Conservation (phyloP, 2,113 vertebrate genomes). For the Willisornis vidua region DNA sequence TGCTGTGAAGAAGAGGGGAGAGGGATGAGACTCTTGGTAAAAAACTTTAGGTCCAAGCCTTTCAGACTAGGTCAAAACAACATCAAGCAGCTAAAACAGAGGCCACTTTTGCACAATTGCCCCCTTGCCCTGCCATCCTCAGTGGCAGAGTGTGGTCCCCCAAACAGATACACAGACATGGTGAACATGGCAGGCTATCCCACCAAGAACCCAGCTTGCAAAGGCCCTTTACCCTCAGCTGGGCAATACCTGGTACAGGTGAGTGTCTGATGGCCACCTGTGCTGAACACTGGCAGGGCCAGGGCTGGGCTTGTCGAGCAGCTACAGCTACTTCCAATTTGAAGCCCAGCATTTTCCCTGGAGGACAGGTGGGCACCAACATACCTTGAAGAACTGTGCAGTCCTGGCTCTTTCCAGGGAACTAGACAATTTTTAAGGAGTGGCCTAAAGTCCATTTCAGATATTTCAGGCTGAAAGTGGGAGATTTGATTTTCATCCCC, state of each 20-base stretch:
- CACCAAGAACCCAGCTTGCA: background rate
- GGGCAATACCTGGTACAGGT: background rate
- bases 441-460: background rate
- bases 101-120: background rate
- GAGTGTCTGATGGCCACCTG: rapidly evolving
- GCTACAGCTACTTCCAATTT: background rate
- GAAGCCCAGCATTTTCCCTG: background rate
- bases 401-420: background rate
- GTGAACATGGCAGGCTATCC: rapidly evolving
- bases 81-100: background rate
- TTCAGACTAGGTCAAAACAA: background rate
- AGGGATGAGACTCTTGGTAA: background rate
- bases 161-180: rapidly evolving
- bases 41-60: background rate
- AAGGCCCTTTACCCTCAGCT: background rate
- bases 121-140: background rate
- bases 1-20: background rate
- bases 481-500: background rate
- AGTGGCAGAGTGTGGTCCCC: background rate
- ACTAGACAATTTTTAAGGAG: background rate
- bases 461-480: background rate
- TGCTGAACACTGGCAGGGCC: rapidly evolving
- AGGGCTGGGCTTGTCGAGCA: background rate
- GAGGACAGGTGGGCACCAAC: background rate
- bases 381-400: background rate